Evolutionary conservation across 1,140 invertebrate genomes (phyloP), one percentile per base, ranked within the genome.

Genomic region (Rhynchophorus ferrugineus): DNA sequence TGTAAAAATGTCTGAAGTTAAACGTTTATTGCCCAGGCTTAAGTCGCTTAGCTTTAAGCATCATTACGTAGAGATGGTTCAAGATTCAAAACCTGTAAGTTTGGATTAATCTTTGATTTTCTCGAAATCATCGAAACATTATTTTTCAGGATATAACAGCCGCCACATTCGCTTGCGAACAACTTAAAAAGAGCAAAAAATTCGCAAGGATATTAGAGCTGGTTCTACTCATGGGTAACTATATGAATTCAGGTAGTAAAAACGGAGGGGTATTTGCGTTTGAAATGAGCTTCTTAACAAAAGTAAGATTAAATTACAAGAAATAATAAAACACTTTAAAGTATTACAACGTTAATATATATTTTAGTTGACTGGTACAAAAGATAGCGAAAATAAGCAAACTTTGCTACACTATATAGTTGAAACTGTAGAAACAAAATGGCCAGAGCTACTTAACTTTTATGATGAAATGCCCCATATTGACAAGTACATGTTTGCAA

Each of bases 191-290:
- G 6, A 96, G 91, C 61, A 82, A 82, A 63, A 96, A 94, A 61
- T 96, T 98, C 71, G 82, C 84, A 0, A 86, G 84, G 64, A 83
- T 98, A 13, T 71, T 99, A 3, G 89, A 97, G 69, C 70, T 98
- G 0, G 83, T 98, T 50, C 75, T 98, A 0, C 69, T 96, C 7
- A 73, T 97, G 19, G 94, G 94, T 13, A 98, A 97, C 73, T 93
- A 90, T 60, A 90, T 98, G 84, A 97, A 97, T 69, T 83, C 89
- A 2, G 93, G 94, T 0, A 93, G 91, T 0, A 86, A 84, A 59
- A 96, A 96, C 67, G 93, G 85, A 6, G 87, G 91, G 61, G 91
- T 93, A 1, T 87, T 92, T 63, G 96, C 91, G 3, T 99, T 98
- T 72, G 94, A 99, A 71, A 95, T 98, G 48, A 94, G 83, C 67